Percentiles rank a stretch among this genome's conserved stretches.
Conservation (phyloP, 2,888 invertebrate genomes). For the Mellilla xanthometata region DNA sequence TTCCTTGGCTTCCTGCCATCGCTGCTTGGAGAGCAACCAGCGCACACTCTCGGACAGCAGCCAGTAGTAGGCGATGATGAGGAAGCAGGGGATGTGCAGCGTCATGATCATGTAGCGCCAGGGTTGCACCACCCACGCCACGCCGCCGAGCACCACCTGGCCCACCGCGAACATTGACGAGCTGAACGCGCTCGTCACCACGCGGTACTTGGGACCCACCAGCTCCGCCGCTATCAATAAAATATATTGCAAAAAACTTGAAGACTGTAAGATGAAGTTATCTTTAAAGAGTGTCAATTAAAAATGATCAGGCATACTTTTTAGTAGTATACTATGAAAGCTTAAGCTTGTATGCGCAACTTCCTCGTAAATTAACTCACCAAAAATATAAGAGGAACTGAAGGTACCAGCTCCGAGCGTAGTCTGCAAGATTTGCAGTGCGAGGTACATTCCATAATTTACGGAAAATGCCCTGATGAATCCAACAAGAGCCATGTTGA, state of each 20-base stretch:
- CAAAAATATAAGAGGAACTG: conserved; percentile 73
- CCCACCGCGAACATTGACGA: conserved; percentile 88
- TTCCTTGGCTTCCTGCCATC: conserved; percentile 82
- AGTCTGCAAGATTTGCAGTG: conserved; percentile 79
- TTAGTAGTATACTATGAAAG: no score
- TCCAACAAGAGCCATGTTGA: conserved; percentile 70
- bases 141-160: conserved; percentile 84
- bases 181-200: conserved; percentile 85
- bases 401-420: conserved; percentile 77
- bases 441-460: conserved; percentile 79
- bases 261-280: no score
- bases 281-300: no score
- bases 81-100: conserved; percentile 86
- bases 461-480: conserved; percentile 79
- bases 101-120: conserved; percentile 87
- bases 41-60: conserved; percentile 85
- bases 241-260: no score
- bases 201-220: conserved; percentile 88
- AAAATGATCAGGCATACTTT: no score
- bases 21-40: conserved; percentile 88
- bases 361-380: conserved; percentile 43
- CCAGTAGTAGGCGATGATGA: conserved; percentile 86
- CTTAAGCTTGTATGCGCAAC: no score
- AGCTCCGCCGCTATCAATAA: conserved; percentile 85
- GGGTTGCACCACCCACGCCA: conserved; percentile 85